phyloP scores from a whole-genome alignment of 2,888 invertebrate species.

The Epicampocera succincta region DNA sequence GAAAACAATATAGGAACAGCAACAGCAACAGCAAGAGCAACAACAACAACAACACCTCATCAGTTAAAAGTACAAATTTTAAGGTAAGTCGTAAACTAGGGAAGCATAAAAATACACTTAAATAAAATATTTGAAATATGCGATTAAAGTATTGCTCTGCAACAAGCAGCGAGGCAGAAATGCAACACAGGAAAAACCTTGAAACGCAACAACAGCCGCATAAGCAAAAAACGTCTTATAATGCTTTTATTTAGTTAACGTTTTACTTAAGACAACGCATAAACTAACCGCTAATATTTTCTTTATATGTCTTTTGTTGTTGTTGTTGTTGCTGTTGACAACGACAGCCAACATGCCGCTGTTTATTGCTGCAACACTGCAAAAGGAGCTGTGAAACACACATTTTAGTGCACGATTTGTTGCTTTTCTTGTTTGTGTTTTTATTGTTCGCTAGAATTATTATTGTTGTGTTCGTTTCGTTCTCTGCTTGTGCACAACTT shows the following conservation, averaged over 20 bases:
- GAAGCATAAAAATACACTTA: conserved; percentile 68
- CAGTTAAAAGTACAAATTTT: conserved; percentile 39
- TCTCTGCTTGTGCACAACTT: not conserved
- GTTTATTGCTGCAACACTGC: conserved; percentile 46
- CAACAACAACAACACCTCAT: no score
- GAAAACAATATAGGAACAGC: not conserved
- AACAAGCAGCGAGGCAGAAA: conserved; percentile 13
- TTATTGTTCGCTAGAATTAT: not conserved
- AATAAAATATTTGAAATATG: conserved; percentile 64
- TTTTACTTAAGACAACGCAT: conserved; percentile 55
- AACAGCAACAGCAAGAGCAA: no score
- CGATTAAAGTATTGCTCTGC: conserved; percentile 46
- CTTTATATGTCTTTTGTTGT: conserved; percentile 5
- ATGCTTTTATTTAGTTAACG: conserved; percentile 62
- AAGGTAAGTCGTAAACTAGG: conserved; percentile 56
- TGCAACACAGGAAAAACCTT: conserved; percentile 17
- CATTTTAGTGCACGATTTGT: not conserved
- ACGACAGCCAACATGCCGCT: conserved; percentile 4
- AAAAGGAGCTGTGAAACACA: conserved; percentile 47
- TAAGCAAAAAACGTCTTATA: conserved; percentile 29
- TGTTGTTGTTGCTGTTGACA: conserved; percentile 4
- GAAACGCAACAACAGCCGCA: conserved; percentile 11
- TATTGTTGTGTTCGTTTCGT: not conserved
- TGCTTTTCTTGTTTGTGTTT: not conserved
- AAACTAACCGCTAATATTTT: conserved; percentile 40